Percentiles rank a stretch among this genome's conserved stretches.
Conservation (phyloP, 2,797 vertebrate genomes). For the Melanotaenia nigrans region DNA sequence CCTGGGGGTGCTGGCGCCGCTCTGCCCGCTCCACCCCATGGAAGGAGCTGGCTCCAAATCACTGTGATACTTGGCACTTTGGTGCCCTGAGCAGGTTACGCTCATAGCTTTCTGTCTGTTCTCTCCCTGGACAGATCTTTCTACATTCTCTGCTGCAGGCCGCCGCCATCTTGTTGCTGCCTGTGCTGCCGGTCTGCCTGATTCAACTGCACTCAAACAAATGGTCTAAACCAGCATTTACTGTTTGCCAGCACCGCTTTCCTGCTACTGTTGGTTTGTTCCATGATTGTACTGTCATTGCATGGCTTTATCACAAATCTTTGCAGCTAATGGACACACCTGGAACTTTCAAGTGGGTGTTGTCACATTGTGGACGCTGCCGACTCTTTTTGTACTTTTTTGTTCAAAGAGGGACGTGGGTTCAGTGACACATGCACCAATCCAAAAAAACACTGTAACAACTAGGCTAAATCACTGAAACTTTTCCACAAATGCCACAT, state of each 20-base stretch:
- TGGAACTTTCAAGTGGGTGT: constrained; percentile 32
- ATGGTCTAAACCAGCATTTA: constrained; percentile 50
- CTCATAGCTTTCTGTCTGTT: constrained; percentile 48
- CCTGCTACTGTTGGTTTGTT: constrained; percentile 44
- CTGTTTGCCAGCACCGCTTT: constrained; percentile 48
- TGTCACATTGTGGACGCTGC: neutral
- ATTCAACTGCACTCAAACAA: constrained; percentile 65
- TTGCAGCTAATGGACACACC: constrained; percentile 42
- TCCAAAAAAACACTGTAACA: neutral
- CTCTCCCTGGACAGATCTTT: constrained; percentile 61
- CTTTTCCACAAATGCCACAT: neutral
- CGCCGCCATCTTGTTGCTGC: constrained; percentile 77
- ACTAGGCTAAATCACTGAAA: neutral
- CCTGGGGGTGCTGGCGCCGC: constrained; percentile 54
- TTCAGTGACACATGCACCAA: neutral
- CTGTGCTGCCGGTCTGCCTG: constrained; percentile 57
- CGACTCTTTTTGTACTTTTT: neutral
- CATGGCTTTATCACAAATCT: constrained; percentile 38
- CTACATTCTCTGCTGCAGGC: constrained; percentile 67
- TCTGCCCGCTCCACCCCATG: constrained; percentile 52
- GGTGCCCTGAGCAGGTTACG: constrained; percentile 59
- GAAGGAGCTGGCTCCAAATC: constrained; percentile 60
- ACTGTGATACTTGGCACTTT: constrained; percentile 71
- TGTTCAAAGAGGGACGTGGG: neutral
- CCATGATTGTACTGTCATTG: constrained; percentile 38